Evolutionary conservation across 2,888 invertebrate species (phyloP), one percentile per base, ranked within the genome.

Genomic region (Chironomus riparius): DNA sequence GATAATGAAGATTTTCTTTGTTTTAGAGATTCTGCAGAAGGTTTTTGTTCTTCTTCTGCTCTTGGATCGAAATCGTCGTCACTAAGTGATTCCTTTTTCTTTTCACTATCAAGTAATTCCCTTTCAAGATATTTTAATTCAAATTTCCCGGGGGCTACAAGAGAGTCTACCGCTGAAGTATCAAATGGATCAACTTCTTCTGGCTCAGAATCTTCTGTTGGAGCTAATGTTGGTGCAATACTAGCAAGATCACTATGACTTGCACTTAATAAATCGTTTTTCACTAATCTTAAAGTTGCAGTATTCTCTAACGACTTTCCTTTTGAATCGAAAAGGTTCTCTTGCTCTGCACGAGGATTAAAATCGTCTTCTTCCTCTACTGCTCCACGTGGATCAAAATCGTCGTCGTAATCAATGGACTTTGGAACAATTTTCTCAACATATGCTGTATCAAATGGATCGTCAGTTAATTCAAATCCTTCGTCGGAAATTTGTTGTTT

Each of bases 361-460:
- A 76, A 83, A 81, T 83, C 81, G 88, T 80, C 82, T 88, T 84
- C 80, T 88, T 88, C 78, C 85, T 86, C 81, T 88, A 88, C 75
- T 88, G 48, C 15, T 7, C 21, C 74, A 62, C 74, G 65, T 24
- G 74, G 74, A 48, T 89, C 89, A 76, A 81, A 81, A 78, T 81
- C 84, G 78, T 85, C 84, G 76, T 83, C 81, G 82, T 85, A 83
- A 78, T 84, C 83, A 75, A 87, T 84, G 78, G 90, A 86, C 22
- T 88, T 88, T 56, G 89, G 92, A 73, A 92, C 85, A 69, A 93
- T 87, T 79, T 91, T 90, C 76, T 91, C 91, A 0, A 91, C 93
- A 82, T 93, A 93, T 71, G 92, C 89, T 22, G 94, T 94, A 80
- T 94, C 94, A 80, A 94, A 94, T 0, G 94, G 94, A 87, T 94